Evolutionary conservation across 1,140 invertebrate genomes (phyloP), one percentile per base, ranked within the genome.

Genomic region (Catajapyx aquilonaris): DNA sequence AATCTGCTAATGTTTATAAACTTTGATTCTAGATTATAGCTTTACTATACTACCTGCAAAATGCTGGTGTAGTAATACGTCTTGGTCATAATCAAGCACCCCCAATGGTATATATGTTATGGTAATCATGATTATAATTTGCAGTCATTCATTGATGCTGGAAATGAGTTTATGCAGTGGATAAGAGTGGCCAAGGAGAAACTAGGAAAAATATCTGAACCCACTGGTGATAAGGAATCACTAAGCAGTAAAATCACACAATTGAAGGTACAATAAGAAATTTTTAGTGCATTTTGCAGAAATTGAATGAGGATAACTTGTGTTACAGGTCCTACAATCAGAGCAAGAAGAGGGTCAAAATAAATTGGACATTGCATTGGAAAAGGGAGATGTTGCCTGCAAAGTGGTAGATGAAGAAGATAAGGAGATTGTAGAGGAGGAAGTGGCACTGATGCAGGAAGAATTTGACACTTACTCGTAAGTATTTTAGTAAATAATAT

Each of bases 121-220:
- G n/a, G n/a, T n/a, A n/a, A n/a, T n/a, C n/a, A n/a, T n/a, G n/a
- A n/a, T n/a, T n/a, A n/a, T 28, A 9, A 13, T 28, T 28, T 44
- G 13, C 25, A 64, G 63, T 76, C 76, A 0, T 80, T 93, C 46
- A 75, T 93, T 20, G 84, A 94, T 59, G 73, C 77, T 38, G 85
- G 79, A 38, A 79, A 81, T 53, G 84, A 90, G 45, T 93, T 94
- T 53, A 69, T 81, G 41, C 74, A 81, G 47, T 95, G 90, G 90
- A 69, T 94, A 28, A 66, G 84, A 48, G 69, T 73, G 36, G 79
- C 84, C 7, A 81, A 84, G 50, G 90, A 95, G 56, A 71, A 75
- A 38, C 60, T 93, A n/a, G 74, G 79, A 37, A 90, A 93, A 54
- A 90, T 86, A 52, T 85, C 83, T 1, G 86, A 93, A 54, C 81